These are phyloP conservation scores for Noctua janthe DNA, from an alignment of 2,888 invertebrate genomes.

Conservation along the genomic window DNA sequence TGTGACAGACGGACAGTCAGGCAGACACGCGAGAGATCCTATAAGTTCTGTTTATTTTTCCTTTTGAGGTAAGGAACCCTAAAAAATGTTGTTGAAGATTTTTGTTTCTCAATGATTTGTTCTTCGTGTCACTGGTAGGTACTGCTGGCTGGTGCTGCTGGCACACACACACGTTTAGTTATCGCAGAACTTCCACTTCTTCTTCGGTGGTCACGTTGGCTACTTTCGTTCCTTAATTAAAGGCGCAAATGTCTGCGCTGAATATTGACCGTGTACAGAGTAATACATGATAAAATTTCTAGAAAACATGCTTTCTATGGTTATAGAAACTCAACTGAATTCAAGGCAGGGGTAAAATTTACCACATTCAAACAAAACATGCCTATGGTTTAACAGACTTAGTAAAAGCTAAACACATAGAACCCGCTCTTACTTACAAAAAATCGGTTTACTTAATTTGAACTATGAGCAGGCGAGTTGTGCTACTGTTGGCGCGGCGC, in stretches of 20 bases:
- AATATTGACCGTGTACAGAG: background rate
- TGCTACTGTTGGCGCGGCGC: constrained; percentile 53
- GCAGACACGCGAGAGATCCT: too few relatives aligned
- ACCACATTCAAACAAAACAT: background rate
- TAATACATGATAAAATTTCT: background rate
- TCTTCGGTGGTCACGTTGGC: background rate
- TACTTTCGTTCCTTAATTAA: background rate
- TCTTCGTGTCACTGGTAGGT: too few relatives aligned
- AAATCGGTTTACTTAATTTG: background rate
- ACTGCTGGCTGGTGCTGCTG: background rate
- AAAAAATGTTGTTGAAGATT: background rate
- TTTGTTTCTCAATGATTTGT: background rate
- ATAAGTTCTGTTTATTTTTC: too few relatives aligned
- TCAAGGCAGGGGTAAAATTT: background rate
- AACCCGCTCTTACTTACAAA: background rate
- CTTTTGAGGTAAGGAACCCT: too few relatives aligned
- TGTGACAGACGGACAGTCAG: too few relatives aligned
- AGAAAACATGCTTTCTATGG: background rate
- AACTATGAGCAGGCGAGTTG: constrained; percentile 15
- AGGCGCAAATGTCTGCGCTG: background rate
- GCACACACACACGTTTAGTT: background rate
- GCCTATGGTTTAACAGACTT: background rate
- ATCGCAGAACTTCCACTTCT: background rate
- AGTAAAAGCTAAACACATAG: background rate
- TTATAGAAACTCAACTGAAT: background rate